These are phyloP conservation scores for Hydrolagus colliei DNA, from an alignment of 2,797 vertebrate genomes.

Conservation along the genomic window DNA sequence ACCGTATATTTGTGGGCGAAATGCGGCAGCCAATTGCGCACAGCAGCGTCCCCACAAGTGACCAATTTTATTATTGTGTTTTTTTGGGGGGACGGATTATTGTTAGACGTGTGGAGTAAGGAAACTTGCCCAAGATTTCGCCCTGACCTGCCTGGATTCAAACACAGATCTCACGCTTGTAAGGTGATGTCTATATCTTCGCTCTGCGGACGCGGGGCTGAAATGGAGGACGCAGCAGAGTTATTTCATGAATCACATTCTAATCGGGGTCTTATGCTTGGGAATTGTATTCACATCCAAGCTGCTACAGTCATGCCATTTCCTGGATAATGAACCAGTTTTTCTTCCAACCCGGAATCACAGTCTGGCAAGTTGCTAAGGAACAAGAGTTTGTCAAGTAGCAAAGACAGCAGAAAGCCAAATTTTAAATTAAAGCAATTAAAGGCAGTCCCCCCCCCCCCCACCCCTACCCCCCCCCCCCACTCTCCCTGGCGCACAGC, in stretches of 20 bases:
- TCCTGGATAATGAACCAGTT: neutral
- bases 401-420: neutral
- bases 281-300: constrained; percentile 8
- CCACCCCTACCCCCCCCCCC: no score
- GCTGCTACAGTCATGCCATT: neutral
- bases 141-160: no score
- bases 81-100: no score
- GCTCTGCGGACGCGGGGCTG: neutral
- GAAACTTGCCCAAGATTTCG: no score
- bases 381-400: neutral
- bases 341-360: neutral
- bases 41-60: no score
- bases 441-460: no score
- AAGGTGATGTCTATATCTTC: neutral
- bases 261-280: neutral
- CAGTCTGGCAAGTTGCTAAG: neutral
- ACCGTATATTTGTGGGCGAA: no score
- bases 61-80: no score
- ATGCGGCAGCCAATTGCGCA: no score
- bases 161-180: no score
- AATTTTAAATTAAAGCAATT: neutral
- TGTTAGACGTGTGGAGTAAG: no score
- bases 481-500: neutral
- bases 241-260: neutral
- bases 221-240: neutral